A percentile compares a stretch with the other conserved stretches of the same genome.
Conservation (phyloP, 53 echinoderm and acorn worm genomes). For the Holothuria scabra region DNA sequence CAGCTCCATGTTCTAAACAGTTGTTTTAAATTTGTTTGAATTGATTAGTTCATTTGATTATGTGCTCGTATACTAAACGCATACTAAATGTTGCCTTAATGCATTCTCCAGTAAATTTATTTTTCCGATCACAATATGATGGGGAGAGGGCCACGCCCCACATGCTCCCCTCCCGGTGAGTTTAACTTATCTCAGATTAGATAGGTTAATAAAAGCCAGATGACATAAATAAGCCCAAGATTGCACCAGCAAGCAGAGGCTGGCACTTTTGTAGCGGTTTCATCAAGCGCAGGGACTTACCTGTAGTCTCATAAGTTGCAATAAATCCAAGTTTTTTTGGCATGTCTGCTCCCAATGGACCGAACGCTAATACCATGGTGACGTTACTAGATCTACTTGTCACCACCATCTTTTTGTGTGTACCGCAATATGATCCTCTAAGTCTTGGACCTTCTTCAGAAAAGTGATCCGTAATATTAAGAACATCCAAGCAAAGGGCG, state of each 20-base stretch:
- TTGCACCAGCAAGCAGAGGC: background rate
- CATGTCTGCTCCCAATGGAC: constrained; percentile 77
- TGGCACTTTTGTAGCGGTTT: background rate
- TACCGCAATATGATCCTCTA: constrained; percentile 90
- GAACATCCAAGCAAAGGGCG: constrained; percentile 68
- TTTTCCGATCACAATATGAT: too few relatives aligned
- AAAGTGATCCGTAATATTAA: constrained; percentile 84
- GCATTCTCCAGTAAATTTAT: too few relatives aligned
- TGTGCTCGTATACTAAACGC: too few relatives aligned
- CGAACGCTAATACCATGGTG: constrained; percentile 71
- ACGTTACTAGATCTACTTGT: constrained; percentile 84
- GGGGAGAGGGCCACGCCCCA: too few relatives aligned
- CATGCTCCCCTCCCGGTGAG: too few relatives aligned
- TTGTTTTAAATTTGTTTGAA: too few relatives aligned
- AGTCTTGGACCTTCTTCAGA: constrained; percentile 53
- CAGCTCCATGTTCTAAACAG: too few relatives aligned
- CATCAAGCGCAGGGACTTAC: constrained; percentile 43
- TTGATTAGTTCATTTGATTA: too few relatives aligned
- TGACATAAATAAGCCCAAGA: too few relatives aligned
- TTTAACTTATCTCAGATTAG: too few relatives aligned
- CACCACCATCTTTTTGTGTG: constrained; percentile 72
- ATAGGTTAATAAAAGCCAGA: too few relatives aligned
- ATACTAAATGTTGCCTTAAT: too few relatives aligned
- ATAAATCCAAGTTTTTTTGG: constrained; percentile 89
- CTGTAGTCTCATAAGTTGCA: constrained; percentile 77